Base-by-base conservation (phyloP, 1,140 invertebrate species). In the Mactra quadrangularis region DNA sequence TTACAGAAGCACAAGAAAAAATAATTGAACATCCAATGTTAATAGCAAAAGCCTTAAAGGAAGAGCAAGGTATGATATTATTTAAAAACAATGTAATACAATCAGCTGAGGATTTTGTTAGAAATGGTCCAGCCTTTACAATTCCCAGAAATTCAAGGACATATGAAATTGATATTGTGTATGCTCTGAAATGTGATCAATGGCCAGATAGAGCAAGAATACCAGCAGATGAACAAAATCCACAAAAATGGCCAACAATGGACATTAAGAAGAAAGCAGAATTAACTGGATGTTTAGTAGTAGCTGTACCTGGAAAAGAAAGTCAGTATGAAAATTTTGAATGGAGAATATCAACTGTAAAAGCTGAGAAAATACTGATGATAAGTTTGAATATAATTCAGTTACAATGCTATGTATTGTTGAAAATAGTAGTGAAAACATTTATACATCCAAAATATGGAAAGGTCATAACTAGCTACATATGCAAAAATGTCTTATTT, bases 401-500 rank as follows among this genome's bases (percentile, higher is more conserved):
- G 9, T 22, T 76, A 31, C 41, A 25, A 27, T 75, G 53, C 25
- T 75, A 59, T 22, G 27, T 75, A 27, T 25, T 75, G 53, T 33
- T 75, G 53, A 75, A 75, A 19, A 59, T 75, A 22, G 55, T 75
- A 1, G 15, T 52, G 3, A 75, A 75, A 47, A 19, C 33, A 62
- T 62, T 35, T 19, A 35, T 62, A 35, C 29, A 33, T 35, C 25
- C 35, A n/a, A 22, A 33, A 4, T 27, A 3, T 17, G 41, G 27
- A 35, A 55, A 45, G 22, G 19, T n/a, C 6, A 13, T 76, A 11
- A 41, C 74, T 50, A 62, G 55, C 41, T 76, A 27, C 62, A 52
- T 55, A 17, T 76, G 74, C 27, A 76, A 76, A 50, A 76, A 55
- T 0, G 19, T 52, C 17, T 62, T 76, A 35, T 76, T 76, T 22